Percentiles rank a stretch among this genome's conserved stretches.
These are phyloP conservation scores for Griposia aprilina DNA, from an alignment of 2,888 invertebrate species.

Conservation along the genomic window DNA sequence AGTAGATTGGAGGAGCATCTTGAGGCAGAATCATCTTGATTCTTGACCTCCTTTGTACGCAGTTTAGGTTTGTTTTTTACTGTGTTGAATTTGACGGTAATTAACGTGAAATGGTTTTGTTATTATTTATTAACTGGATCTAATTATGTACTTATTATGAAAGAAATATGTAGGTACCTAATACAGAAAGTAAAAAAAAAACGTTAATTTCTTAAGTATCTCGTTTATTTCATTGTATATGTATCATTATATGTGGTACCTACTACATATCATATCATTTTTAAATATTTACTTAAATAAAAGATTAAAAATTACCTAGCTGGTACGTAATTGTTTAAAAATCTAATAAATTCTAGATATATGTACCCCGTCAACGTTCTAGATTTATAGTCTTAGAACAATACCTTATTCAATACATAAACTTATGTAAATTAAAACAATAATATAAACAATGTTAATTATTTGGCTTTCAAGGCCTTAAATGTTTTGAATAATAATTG, in stretches of 20 bases:
- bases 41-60: slow-evolving; percentile 36
- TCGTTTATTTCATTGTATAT: too few relatives aligned
- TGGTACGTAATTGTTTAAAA: neutral
- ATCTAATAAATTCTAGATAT: neutral
- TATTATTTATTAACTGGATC: neutral
- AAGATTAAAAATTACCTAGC: too few relatives aligned
- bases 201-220: too few relatives aligned
- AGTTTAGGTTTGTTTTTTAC: slow-evolving; percentile 10
- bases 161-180: too few relatives aligned
- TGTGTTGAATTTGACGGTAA: slow-evolving; percentile 6
- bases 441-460: slow-evolving; percentile 38
- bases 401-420: slow-evolving; percentile 8
- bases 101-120: slow-evolving; percentile 4
- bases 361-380: neutral
- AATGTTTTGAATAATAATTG: slow-evolving; percentile 23
- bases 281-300: too few relatives aligned
- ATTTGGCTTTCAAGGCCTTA: slow-evolving; percentile 32
- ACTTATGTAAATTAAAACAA: slow-evolving; percentile 36
- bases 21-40: slow-evolving; percentile 44
- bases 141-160: too few relatives aligned
- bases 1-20: slow-evolving; percentile 48
- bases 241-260: too few relatives aligned
- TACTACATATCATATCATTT: too few relatives aligned
- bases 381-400: slow-evolving; percentile 18
- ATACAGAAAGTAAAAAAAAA: too few relatives aligned